Evolutionary conservation across 2,797 vertebrate genomes (phyloP).

Genomic region (Tauraco hartlaubi): DNA sequence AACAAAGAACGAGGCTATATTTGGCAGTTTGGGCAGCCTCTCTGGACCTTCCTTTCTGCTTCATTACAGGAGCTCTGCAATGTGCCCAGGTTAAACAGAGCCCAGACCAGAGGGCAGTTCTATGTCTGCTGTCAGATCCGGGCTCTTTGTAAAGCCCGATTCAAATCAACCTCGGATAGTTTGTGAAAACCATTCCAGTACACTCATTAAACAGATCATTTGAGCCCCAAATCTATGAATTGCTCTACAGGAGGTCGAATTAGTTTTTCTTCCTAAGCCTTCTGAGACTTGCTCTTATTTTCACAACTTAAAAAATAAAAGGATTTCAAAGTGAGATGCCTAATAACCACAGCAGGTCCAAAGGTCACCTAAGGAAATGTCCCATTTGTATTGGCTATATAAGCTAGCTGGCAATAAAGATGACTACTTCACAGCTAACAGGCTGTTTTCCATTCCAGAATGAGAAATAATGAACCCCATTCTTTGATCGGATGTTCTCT

Average conservation of each 20-base stretch:
- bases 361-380: not conserved
- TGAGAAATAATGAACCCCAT: not conserved
- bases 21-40: not conserved
- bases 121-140: not conserved
- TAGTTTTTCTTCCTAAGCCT: not conserved
- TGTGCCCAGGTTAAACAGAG: not conserved
- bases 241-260: not conserved
- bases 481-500: not conserved
- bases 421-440: not conserved
- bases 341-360: not conserved
- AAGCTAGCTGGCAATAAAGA: not conserved
- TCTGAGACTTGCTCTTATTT: not conserved
- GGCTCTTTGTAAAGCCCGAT: not conserved
- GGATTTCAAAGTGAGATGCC: not conserved
- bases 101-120: not conserved
- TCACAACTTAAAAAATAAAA: not conserved
- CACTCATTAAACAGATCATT: not conserved
- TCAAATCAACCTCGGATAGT: not conserved
- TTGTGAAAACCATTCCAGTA: not conserved
- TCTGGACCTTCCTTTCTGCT: not conserved
- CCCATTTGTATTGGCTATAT: not conserved
- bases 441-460: not conserved
- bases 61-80: fast-evolving
- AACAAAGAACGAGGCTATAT: not conserved
- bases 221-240: not conserved